Evolutionary conservation across 2,888 invertebrate genomes (phyloP).

Genomic region (Nasonovia ribisnigri): DNA sequence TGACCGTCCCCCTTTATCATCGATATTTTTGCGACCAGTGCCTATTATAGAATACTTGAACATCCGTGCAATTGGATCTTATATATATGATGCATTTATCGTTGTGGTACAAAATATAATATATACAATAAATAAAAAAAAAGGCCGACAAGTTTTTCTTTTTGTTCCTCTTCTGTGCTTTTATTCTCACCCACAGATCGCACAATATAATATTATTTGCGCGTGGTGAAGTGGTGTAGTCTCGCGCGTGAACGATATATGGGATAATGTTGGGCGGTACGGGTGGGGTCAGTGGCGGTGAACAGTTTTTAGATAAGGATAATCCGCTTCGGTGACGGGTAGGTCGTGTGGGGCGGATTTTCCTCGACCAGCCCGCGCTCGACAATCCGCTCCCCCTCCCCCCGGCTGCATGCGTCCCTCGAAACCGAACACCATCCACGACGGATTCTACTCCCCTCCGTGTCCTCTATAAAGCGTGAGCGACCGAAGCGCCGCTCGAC

Average conservation of each 20-base stretch:
- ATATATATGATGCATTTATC: background rate
- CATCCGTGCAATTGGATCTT: background rate
- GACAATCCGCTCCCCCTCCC: background rate
- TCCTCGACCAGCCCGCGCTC: slow-evolving; percentile 31
- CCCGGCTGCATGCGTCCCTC: background rate
- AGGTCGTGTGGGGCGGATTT: slow-evolving; percentile 47
- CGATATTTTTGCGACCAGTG: background rate
- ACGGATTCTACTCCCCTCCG: background rate
- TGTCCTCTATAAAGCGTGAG: background rate
- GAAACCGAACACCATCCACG: background rate
- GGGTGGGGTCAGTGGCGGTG: slow-evolving; percentile 50
- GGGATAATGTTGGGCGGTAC: slow-evolving; percentile 41
- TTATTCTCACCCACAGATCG: background rate
- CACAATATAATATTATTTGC: slow-evolving; percentile 19
- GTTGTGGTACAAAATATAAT: background rate
- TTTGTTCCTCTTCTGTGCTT: background rate
- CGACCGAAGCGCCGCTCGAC: slow-evolving; percentile 14
- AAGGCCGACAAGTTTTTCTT: background rate
- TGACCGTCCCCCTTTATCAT: background rate
- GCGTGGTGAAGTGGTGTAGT: slow-evolving; percentile 12
- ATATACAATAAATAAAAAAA: background rate
- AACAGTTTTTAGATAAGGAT: slow-evolving; percentile 62
- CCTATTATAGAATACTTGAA: background rate
- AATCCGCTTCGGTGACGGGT: slow-evolving; percentile 51
- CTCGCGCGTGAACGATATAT: background rate